Conservation (phyloP, 1,140 invertebrate species). For the Bombus superbus region DNA sequence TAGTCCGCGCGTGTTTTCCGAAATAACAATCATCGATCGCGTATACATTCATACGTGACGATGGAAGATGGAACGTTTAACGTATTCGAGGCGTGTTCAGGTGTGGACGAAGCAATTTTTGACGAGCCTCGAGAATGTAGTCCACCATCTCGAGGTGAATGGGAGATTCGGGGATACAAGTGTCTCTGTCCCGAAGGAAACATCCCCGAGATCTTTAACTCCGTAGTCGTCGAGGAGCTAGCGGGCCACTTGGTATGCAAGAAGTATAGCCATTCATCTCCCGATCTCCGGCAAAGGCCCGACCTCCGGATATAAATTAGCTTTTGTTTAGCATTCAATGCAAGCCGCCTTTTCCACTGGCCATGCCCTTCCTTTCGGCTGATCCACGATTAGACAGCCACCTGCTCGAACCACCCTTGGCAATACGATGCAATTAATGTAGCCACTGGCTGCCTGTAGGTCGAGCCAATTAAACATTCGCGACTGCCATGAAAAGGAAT, state of each 20-base stretch:
- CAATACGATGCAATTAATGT: constrained; percentile 80
- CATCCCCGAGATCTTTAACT: constrained; percentile 76
- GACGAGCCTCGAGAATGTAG: constrained; percentile 20
- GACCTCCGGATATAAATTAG: constrained; percentile 83
- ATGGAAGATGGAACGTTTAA: neutral
- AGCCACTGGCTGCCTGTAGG: constrained; percentile 67
- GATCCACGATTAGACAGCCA: constrained; percentile 67
- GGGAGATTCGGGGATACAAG: constrained; percentile 54
- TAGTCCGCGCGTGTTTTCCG: neutral
- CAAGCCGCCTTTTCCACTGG: constrained; percentile 66
- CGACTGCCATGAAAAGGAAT: constrained; percentile 73
- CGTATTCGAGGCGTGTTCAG: neutral
- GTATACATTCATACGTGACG: too few species aligned
- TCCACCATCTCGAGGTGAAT: constrained; percentile 36
- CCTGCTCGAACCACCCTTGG: constrained; percentile 49
- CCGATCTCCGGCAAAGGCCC: constrained; percentile 79
- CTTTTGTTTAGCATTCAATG: constrained; percentile 84
- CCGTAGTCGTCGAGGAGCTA: constrained; percentile 56
- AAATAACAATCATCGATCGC: neutral
- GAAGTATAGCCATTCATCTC: constrained; percentile 81
- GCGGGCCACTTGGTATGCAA: constrained; percentile 80
- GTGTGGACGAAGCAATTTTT: constrained; percentile 48
- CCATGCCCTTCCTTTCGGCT: constrained; percentile 23
- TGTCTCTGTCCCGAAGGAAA: constrained; percentile 44
- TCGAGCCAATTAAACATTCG: constrained; percentile 79